A percentile compares a stretch with the other conserved stretches of the same genome.
These are phyloP conservation scores for Liasis olivaceus DNA, from an alignment of 2,797 vertebrate species.

Conservation along the genomic window DNA sequence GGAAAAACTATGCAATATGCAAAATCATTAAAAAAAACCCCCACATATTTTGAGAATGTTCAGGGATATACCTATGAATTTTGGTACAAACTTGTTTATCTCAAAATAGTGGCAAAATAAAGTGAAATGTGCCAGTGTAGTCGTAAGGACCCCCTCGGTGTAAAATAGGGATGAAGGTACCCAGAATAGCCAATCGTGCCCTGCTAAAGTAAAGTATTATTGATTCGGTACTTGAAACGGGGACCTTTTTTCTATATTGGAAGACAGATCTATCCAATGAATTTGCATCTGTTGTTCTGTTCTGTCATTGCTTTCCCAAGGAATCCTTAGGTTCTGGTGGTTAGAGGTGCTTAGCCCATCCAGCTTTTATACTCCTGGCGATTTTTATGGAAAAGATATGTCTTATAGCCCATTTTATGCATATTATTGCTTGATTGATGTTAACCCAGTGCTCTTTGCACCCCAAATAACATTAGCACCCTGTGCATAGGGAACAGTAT, in stretches of 20 bases:
- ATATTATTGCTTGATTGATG: not conserved
- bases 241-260: not conserved
- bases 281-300: not conserved
- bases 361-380: too few relatives aligned
- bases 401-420: not conserved
- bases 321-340: not conserved
- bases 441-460: conserved; percentile 45
- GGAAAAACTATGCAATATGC: not conserved
- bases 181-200: not conserved
- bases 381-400: not conserved
- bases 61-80: not conserved
- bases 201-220: not conserved
- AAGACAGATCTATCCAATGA: not conserved
- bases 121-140: not conserved
- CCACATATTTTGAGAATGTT: not conserved
- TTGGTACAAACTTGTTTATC: not conserved
- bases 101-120: not conserved
- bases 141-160: not conserved
- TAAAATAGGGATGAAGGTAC: not conserved
- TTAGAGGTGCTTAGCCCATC: not conserved
- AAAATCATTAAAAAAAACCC: not conserved
- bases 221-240: not conserved
- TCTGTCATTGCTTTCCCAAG: not conserved
- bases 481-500: not conserved
- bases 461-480: not conserved